A percentile compares a stretch with the other conserved stretches of the same genome.
These are phyloP conservation scores for Dromaius novaehollandiae DNA, from an alignment of 2,113 vertebrate genomes.

Conservation along the genomic window DNA sequence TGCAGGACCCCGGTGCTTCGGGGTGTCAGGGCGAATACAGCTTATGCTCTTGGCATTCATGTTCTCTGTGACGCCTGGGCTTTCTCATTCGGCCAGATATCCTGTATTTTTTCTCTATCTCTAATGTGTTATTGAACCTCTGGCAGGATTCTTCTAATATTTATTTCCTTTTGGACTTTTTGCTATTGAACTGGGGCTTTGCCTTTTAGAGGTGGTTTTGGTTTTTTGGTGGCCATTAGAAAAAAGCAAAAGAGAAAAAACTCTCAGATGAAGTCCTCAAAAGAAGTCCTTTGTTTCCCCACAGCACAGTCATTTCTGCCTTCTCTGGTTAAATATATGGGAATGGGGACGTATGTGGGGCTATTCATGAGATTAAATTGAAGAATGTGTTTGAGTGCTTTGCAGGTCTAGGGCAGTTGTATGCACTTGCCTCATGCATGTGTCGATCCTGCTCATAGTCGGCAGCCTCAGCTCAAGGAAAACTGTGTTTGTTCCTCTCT, in stretches of 20 bases:
- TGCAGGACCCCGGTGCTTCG: too few species aligned
- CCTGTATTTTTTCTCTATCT: not conserved
- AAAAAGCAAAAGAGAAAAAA: not conserved
- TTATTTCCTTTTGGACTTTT: not conserved
- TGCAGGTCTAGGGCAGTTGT: not conserved
- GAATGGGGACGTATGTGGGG: not conserved
- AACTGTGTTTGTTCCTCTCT: not conserved
- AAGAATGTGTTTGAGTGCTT: not conserved
- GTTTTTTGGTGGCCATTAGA: not conserved
- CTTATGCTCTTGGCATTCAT: fast-evolving
- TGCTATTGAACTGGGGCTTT: not conserved
- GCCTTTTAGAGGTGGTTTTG: not conserved
- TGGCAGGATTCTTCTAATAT: not conserved
- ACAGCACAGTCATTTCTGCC: not conserved
- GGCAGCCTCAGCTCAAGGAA: not conserved
- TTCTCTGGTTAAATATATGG: not conserved
- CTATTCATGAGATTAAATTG: not conserved
- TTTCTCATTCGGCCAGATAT: not conserved
- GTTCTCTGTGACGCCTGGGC: not conserved
- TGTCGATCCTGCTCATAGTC: not conserved
- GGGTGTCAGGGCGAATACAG: not conserved
- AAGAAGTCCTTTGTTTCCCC: not conserved
- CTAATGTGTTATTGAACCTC: not conserved
- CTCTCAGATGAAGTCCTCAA: not conserved
- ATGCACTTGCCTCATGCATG: not conserved